Evolutionary conservation across 1,140 invertebrate genomes (phyloP).

Genomic region (Anagrus nilaparvatae): DNA sequence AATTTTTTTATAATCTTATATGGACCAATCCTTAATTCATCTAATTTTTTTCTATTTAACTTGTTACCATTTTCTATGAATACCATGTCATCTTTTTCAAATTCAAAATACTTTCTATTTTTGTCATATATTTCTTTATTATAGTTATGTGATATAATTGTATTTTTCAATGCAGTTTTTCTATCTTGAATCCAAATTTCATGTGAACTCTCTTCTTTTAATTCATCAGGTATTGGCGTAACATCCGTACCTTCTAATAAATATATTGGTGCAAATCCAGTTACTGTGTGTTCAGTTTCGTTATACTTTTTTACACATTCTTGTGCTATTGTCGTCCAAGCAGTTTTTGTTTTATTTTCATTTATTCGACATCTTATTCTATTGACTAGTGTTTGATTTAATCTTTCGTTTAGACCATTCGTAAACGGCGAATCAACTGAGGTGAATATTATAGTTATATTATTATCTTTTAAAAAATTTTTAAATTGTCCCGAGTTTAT

Average conservation of each 20-base stretch:
- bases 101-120: constrained; percentile 15
- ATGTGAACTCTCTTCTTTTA: constrained; percentile 2
- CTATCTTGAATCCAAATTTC: constrained; percentile 2
- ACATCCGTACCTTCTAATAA: constrained; percentile 8
- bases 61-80: too few relatives aligned
- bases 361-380: constrained; percentile 14
- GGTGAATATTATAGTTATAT: constrained; percentile 13
- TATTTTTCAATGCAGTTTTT: constrained; percentile 7
- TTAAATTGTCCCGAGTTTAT: constrained; percentile 18
- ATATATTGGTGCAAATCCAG: constrained; percentile 9
- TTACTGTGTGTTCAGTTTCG: constrained; percentile 11
- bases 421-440: constrained; percentile 13
- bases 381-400: constrained; percentile 17
- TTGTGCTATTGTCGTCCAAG: constrained; percentile 11
- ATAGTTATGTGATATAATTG: constrained; percentile 7
- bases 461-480: constrained; percentile 12
- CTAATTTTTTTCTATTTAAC: not conserved
- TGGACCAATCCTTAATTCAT: not conserved
- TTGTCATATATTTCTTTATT: constrained; percentile 13
- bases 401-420: constrained; percentile 16
- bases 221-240: constrained; percentile 4
- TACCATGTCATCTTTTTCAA: constrained; percentile 13
- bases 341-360: constrained; percentile 8
- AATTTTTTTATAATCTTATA: constrained; percentile 5
- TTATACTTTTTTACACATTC: constrained; percentile 13